Base-by-base conservation (phyloP, 1,140 invertebrate genomes). In the Trinorchestia longiramus region DNA sequence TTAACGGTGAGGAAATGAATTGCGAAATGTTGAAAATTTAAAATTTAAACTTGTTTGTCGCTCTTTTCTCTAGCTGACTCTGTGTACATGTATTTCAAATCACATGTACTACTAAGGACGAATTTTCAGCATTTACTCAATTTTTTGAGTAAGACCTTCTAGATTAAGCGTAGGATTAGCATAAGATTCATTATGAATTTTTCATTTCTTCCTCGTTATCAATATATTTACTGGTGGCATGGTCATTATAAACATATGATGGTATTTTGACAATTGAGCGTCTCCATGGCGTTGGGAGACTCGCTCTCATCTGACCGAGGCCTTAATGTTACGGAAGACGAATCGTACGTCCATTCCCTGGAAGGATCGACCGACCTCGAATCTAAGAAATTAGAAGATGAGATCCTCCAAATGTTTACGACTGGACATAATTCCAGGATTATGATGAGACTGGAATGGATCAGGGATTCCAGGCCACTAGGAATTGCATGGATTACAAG, bases 401-500 rank as follows among this genome's bases (percentile, higher is more conserved):
- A 94, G 92, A 94, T 94, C 92, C 92, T 94, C 92, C 47, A 94
- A 94, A 94, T 94, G 92, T 94, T 94, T 94, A 94, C 92, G 92
- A 94, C 92, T 94, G 92, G 92, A 94, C 92, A 94, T 94, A 94
- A 94, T 94, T 94, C 92, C 92, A 45, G 92, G 92, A 94, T 94
- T 94, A 94, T 94, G 92, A 94, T 94, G 92, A 94, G 92, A 94
- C 92, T 94, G 92, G 92, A 94, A 94, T 94, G 92, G 92, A 94
- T 94, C 92, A 94, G 92, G 43, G 92, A 94, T 94, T 94, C 92
- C 92, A 94, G 92, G 92, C 92, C 92, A 94, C 92, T 94, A 94
- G 92, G 92, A 94, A 94, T 94, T 94, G 92, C 92, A 94, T 45
- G 92, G 92, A 94, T 94, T 94, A 94, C 92, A 44, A 94, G 92